Conservation (phyloP, 2,888 invertebrate genomes). For the Drosophila pegasa region DNA sequence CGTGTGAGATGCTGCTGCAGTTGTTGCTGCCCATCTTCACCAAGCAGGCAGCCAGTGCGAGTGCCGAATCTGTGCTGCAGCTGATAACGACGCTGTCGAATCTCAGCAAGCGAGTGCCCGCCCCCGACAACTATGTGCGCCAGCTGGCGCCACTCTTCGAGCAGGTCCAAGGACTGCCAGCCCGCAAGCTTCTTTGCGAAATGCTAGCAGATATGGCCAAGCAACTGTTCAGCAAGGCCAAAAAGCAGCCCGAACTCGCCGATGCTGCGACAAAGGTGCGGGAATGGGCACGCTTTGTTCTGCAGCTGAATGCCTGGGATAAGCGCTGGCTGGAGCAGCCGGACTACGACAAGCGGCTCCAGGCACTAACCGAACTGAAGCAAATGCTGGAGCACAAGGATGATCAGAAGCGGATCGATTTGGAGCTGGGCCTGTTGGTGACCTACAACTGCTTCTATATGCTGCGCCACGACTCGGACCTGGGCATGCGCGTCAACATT, state of each 20-base stretch:
- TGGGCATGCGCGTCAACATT: conserved; percentile 92
- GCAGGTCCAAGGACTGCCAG: conserved; percentile 87
- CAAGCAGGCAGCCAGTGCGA: conserved; percentile 87
- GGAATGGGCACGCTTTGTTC: conserved; percentile 86
- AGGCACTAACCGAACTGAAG: conserved; percentile 90
- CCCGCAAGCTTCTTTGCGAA: conserved; percentile 89
- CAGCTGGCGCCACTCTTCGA: conserved; percentile 90
- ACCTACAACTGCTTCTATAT: conserved; percentile 93
- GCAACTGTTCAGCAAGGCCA: conserved; percentile 73
- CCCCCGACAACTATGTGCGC: conserved; percentile 89
- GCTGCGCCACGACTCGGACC: conserved; percentile 91
- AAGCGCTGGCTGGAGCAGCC: conserved; percentile 96
- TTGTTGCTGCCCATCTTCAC: conserved; percentile 90
- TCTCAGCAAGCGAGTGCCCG: conserved; percentile 89
- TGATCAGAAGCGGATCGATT: conserved; percentile 85
- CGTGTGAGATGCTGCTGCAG: conserved; percentile 89
- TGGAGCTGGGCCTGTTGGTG: conserved; percentile 89
- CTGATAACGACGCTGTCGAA: conserved; percentile 91
- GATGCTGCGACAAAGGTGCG: conserved; percentile 75
- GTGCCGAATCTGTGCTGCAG: conserved; percentile 89
- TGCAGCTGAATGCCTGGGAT: conserved; percentile 94
- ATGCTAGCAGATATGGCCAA: conserved; percentile 87
- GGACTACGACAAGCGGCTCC: conserved; percentile 92
- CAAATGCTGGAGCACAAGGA: conserved; percentile 84
- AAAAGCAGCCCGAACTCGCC: conserved; percentile 20